These are phyloP conservation scores for Bactericera cockerelli DNA, from an alignment of 1,140 invertebrate species.

Conservation along the genomic window DNA sequence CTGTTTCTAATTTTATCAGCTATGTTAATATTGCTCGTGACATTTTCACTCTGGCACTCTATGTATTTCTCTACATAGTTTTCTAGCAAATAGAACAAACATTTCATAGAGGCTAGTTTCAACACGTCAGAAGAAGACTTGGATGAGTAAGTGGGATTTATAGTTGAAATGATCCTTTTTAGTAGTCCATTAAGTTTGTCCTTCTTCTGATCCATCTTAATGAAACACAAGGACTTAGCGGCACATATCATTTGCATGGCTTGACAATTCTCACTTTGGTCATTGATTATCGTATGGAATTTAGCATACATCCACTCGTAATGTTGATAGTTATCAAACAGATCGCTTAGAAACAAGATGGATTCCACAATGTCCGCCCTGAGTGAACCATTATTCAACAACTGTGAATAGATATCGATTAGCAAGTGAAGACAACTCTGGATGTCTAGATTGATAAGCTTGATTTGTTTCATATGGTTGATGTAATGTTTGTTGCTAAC, in stretches of 20 bases:
- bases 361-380: background rate
- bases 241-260: background rate
- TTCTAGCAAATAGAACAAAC: constrained; percentile 5
- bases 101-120: background rate
- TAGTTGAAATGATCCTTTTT: background rate
- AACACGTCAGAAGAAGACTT: background rate
- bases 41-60: background rate
- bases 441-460: background rate
- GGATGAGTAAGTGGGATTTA: background rate
- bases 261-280: background rate
- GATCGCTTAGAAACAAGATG: background rate
- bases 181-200: background rate
- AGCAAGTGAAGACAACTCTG: background rate
- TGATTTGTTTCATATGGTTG: background rate
- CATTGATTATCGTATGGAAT: background rate
- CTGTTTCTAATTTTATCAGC: background rate
- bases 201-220: background rate
- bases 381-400: background rate
- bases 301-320: background rate
- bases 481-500: background rate
- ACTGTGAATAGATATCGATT: constrained; percentile 1
- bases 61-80: background rate
- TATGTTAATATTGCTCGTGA: background rate
- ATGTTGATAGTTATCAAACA: constrained; percentile 6
- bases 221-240: background rate